These are phyloP conservation scores for Ctenopoma multispine DNA, from an alignment of 2,797 vertebrate genomes.

Conservation along the genomic window DNA sequence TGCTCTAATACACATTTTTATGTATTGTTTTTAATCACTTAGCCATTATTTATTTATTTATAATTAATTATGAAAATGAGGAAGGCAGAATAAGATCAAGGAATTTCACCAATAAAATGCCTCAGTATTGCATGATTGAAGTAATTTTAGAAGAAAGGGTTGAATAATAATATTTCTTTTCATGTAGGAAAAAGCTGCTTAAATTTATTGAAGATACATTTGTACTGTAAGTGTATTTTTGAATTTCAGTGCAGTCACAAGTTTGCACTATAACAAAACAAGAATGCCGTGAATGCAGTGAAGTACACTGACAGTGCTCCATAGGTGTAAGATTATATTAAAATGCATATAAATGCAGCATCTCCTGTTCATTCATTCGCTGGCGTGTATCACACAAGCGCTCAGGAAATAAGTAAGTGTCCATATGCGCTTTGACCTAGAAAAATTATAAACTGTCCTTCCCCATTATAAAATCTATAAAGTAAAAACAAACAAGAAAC, in stretches of 20 bases:
- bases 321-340: constrained; percentile 16
- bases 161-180: neutral
- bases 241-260: neutral
- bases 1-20: neutral
- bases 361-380: neutral
- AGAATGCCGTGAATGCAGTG: neutral
- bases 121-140: neutral
- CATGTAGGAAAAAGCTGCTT: no score
- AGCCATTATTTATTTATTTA: neutral
- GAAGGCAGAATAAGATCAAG: neutral
- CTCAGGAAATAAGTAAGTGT: constrained; percentile 20
- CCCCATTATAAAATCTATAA: constrained; percentile 40
- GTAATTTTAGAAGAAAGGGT: neutral
- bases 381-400: constrained; percentile 7
- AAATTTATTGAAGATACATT: no score
- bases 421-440: constrained; percentile 45
- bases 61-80: constrained; percentile 1
- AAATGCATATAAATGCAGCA: constrained; percentile 3
- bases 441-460: constrained; percentile 42
- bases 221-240: neutral
- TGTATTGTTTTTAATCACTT: neutral
- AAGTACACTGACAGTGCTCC: neutral
- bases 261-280: constrained; percentile 24
- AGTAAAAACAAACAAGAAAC: constrained; percentile 35
- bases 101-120: neutral